phyloP scores from a whole-genome alignment of 2,113 vertebrate genomes.

The Dasyornis broadbenti region DNA sequence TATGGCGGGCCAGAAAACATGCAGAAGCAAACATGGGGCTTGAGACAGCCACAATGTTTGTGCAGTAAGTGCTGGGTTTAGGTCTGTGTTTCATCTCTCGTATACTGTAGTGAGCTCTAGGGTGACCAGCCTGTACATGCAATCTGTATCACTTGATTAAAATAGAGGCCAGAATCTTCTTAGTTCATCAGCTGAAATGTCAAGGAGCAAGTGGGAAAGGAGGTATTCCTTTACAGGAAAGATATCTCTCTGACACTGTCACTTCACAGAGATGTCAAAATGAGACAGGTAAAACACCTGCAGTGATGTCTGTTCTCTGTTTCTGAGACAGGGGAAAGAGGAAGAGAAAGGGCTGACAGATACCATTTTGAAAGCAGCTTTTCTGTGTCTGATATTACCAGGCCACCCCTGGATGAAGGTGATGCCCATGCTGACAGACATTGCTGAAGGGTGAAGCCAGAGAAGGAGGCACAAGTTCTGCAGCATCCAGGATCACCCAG shows the following conservation, averaged over 20 bases:
- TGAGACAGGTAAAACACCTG: not conserved
- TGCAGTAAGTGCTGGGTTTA: not conserved
- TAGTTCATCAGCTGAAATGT: not conserved
- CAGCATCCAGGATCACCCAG: not conserved
- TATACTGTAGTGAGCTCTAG: not conserved
- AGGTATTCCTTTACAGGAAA: not conserved
- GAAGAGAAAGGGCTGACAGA: not conserved
- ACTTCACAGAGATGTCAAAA: not conserved
- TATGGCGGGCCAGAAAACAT: not conserved
- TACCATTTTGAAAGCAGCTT: not conserved
- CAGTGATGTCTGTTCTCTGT: not conserved
- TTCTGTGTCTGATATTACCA: not conserved
- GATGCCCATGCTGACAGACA: not conserved
- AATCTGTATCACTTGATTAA: not conserved
- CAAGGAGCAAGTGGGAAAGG: not conserved
- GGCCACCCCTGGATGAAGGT: not conserved
- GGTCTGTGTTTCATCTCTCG: not conserved
- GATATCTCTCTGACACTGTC: not conserved
- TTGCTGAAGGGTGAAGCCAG: not conserved
- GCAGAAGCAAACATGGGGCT: not conserved
- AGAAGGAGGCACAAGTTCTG: not conserved
- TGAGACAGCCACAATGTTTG: not conserved
- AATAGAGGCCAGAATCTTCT: not conserved
- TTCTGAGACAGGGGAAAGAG: not conserved
- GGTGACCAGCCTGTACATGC: fast-evolving